Evolutionary conservation across 2,113 vertebrate genomes (phyloP).

Genomic region (Aptenodytes patagonicus): DNA sequence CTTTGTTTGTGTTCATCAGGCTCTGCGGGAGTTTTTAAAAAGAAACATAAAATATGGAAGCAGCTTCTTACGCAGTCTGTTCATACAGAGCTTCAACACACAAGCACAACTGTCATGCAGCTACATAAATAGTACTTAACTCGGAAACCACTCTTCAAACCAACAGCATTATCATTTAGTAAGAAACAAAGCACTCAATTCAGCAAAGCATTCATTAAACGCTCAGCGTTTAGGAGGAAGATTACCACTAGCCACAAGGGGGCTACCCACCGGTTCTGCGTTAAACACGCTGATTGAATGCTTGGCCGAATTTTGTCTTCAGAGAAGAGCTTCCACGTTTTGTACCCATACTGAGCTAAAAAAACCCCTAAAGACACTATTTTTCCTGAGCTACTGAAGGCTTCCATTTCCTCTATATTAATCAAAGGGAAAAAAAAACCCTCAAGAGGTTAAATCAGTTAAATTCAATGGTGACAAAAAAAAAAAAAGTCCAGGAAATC

Average conservation of each 20-base stretch:
- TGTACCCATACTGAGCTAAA: not conserved
- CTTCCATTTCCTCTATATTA: not conserved
- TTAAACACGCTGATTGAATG: rapidly evolving
- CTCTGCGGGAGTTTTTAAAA: slow-evolving; percentile 68
- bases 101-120: not conserved
- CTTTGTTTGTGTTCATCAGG: slow-evolving; percentile 96
- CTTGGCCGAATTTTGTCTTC: not conserved
- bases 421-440: not conserved
- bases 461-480: not conserved
- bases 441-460: not conserved
- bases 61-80: not conserved
- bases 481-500: not conserved
- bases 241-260: not conserved
- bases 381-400: not conserved
- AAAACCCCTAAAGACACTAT: not conserved
- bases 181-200: not conserved
- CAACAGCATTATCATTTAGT: not conserved
- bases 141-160: not conserved
- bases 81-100: not conserved
- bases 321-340: not conserved
- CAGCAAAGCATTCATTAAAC: not conserved
- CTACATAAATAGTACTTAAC: not conserved
- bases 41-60: not conserved
- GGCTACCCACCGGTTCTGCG: rapidly evolving
- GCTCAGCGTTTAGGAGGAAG: rapidly evolving